These are phyloP conservation scores for Balanococcus diminutus DNA, from an alignment of 2,888 invertebrate genomes.

Conservation along the genomic window DNA sequence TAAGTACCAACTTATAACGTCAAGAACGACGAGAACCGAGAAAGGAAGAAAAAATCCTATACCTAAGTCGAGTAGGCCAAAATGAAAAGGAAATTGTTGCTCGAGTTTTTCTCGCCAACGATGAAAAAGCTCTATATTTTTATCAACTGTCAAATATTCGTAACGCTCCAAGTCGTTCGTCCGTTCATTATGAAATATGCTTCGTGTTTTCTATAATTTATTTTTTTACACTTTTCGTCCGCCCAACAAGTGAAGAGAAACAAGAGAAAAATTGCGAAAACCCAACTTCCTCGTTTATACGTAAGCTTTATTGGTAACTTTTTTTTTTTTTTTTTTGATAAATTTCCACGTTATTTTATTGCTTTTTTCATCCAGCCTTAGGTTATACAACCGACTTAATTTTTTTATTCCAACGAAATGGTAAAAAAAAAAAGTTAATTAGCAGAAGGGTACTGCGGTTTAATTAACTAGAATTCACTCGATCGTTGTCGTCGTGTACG, in stretches of 20 bases:
- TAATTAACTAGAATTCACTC: conserved; percentile 29
- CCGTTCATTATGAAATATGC: conserved; percentile 31
- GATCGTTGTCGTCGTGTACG: not conserved
- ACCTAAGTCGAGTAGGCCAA: not conserved
- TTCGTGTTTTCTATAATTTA: conserved; percentile 7
- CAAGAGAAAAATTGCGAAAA: conserved; percentile 1
- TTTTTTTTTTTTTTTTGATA: conserved; percentile 32
- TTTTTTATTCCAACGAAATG: conserved; percentile 14
- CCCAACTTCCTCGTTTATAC: not conserved
- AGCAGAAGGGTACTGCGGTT: conserved; percentile 28
- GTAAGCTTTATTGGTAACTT: not conserved
- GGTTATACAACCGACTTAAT: not conserved
- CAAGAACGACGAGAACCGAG: too few relatives aligned
- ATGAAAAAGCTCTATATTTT: conserved; percentile 13
- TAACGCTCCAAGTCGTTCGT: not conserved
- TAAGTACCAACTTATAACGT: not conserved
- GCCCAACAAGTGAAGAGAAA: not conserved
- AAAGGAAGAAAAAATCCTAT: not conserved
- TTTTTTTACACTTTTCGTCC: not conserved
- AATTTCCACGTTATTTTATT: conserved; percentile 39
- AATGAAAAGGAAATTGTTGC: not conserved
- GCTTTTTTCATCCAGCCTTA: not conserved
- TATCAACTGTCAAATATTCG: conserved; percentile 36
- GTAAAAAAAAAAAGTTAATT: conserved; percentile 24
- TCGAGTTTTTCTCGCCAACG: not conserved